Conservation (phyloP, 35 echinoderm and acorn worm species). For the Patiria miniata region DNA sequence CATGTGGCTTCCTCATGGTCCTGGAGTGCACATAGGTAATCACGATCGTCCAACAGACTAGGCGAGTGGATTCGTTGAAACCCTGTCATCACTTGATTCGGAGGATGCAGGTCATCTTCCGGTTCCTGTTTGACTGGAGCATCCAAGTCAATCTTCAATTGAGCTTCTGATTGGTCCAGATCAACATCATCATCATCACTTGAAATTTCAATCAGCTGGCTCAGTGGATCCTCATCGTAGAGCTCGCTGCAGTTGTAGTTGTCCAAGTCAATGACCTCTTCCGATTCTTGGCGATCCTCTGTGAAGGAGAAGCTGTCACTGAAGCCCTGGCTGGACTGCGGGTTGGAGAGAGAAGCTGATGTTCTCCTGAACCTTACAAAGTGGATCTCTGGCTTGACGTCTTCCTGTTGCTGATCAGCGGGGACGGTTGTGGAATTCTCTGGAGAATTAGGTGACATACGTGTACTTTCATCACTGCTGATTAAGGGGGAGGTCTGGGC, state of each 20-base stretch:
- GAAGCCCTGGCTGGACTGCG: neutral
- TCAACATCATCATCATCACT: neutral
- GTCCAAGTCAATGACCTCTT: neutral
- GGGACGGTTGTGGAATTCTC: too few relatives aligned
- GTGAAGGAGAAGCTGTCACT: too few relatives aligned
- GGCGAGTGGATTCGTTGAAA: too few relatives aligned
- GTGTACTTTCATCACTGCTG: too few relatives aligned
- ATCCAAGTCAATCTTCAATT: conserved; percentile 4
- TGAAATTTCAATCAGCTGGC: conserved; percentile 8
- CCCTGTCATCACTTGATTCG: too few relatives aligned
- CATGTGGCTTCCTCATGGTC: too few relatives aligned
- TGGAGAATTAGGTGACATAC: too few relatives aligned
- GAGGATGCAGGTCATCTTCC: neutral
- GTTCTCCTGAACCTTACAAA: neutral
- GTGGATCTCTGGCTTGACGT: neutral
- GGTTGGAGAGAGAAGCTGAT: neutral
- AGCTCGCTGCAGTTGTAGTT: conserved; percentile 3
- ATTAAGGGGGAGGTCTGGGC: too few relatives aligned
- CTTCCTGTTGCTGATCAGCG: neutral
- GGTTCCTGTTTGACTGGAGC: neutral
- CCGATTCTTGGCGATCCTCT: neutral
- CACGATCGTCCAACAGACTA: too few relatives aligned
- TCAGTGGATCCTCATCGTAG: neutral
- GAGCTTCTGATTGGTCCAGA: neutral
- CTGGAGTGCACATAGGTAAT: too few relatives aligned